These are phyloP conservation scores for Garrulus glandarius DNA, from an alignment of 2,797 vertebrate genomes.

Conservation along the genomic window DNA sequence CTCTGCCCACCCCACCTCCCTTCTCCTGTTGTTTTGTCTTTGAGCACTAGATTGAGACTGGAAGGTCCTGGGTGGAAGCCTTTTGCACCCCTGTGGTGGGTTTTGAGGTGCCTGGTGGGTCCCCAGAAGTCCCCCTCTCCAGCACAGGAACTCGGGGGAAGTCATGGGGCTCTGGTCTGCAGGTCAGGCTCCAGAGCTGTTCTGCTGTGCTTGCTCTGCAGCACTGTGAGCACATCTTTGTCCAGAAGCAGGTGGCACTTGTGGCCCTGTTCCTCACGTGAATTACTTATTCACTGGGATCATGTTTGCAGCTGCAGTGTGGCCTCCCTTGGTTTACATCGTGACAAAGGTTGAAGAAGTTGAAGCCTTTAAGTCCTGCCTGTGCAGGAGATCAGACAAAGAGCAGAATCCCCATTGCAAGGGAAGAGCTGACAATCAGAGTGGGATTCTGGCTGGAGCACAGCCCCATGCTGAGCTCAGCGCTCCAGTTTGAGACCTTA, in stretches of 20 bases:
- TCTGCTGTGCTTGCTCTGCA: not conserved
- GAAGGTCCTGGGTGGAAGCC: not conserved
- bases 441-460: not conserved
- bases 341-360: not conserved
- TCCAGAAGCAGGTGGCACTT: not conserved
- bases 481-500: fast-evolving
- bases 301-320: not conserved
- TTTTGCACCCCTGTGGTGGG: not conserved
- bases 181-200: not conserved
- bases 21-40: not conserved
- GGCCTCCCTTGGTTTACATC: not conserved
- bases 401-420: not conserved
- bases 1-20: not conserved
- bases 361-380: not conserved
- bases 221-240: not conserved
- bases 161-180: not conserved
- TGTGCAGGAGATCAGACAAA: not conserved
- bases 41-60: not conserved
- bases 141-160: fast-evolving
- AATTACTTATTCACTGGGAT: not conserved
- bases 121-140: not conserved
- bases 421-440: not conserved
- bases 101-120: not conserved
- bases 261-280: not conserved
- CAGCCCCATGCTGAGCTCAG: not conserved